Evolutionary conservation across 2,888 invertebrate species (phyloP).

Genomic region (Macropis europaea): DNA sequence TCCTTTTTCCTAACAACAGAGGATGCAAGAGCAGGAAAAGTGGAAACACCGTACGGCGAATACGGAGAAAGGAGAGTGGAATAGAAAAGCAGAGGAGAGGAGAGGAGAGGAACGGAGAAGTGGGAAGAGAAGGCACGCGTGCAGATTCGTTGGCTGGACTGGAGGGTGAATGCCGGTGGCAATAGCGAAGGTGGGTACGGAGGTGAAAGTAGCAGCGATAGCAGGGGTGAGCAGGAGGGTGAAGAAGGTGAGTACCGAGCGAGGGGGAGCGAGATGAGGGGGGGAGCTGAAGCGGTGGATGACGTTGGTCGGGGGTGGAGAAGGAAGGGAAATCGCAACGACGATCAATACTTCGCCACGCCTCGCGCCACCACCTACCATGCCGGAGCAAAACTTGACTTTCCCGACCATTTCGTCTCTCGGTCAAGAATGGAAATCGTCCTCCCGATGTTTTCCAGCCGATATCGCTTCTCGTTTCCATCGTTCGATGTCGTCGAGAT

Average conservation of each 20-base stretch:
- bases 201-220: conserved; percentile 47
- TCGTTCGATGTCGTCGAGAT: too few species aligned
- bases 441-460: not conserved
- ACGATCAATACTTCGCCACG: conserved; percentile 79
- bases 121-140: conserved; percentile 11
- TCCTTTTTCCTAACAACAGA: too few species aligned
- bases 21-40: not conserved
- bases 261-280: conserved; percentile 42
- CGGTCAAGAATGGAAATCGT: conserved; percentile 34
- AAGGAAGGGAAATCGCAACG: conserved; percentile 70
- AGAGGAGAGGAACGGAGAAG: not conserved
- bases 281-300: conserved; percentile 69
- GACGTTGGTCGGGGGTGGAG: conserved; percentile 71
- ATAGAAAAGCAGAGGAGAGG: not conserved
- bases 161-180: conserved; percentile 51
- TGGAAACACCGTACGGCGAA: conserved; percentile 1
- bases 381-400: conserved; percentile 65
- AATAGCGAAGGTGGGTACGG: conserved; percentile 39
- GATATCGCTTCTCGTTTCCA: not conserved
- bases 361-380: conserved; percentile 73
- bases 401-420: conserved; percentile 44
- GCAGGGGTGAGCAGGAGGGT: conserved; percentile 19
- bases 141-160: conserved; percentile 49
- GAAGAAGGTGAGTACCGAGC: conserved; percentile 31
- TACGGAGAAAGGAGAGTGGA: not conserved